phyloP scores from a whole-genome alignment of 2,113 vertebrate species.

The Cavia porcellus region DNA sequence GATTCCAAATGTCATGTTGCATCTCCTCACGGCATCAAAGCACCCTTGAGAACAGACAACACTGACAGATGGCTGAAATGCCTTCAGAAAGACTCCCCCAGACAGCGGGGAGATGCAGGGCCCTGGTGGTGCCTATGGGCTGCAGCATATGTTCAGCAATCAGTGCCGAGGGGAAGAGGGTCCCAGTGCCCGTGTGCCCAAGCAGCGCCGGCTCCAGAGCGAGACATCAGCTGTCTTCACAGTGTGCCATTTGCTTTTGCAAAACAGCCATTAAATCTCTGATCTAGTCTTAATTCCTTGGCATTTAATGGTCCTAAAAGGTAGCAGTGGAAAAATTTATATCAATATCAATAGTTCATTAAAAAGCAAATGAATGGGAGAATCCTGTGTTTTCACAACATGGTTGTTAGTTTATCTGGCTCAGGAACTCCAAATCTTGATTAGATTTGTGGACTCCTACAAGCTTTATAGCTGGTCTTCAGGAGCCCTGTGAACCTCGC shows the following conservation, averaged over 20 bases:
- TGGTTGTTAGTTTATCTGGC: not conserved
- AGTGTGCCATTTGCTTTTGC: conserved; percentile 24
- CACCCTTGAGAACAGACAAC: conserved; percentile 69
- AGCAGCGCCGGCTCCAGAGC: not conserved
- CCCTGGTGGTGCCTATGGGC: conserved; percentile 48
- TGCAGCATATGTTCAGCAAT: conserved; percentile 74
- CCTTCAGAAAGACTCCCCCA: conserved; percentile 64
- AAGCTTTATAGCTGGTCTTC: not conserved
- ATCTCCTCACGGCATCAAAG: conserved; percentile 73
- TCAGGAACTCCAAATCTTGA: not conserved
- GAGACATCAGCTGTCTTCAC: not conserved
- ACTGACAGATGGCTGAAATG: conserved; percentile 80
- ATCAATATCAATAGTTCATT: conserved; percentile 39
- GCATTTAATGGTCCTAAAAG: not conserved
- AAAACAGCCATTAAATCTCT: conserved; percentile 7
- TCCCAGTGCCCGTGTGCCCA: not conserved
- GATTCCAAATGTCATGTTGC: conserved; percentile 78
- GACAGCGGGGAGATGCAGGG: conserved; percentile 52
- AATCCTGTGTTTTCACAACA: not conserved
- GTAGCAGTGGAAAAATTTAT: not conserved
- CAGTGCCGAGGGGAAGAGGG: conserved; percentile 62
- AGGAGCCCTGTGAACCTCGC: not conserved
- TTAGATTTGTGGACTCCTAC: not conserved
- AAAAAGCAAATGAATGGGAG: conserved; percentile 44
- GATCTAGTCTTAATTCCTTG: not conserved